Conservation (phyloP, 2,113 vertebrate species). For the Taurulus bubalis region DNA sequence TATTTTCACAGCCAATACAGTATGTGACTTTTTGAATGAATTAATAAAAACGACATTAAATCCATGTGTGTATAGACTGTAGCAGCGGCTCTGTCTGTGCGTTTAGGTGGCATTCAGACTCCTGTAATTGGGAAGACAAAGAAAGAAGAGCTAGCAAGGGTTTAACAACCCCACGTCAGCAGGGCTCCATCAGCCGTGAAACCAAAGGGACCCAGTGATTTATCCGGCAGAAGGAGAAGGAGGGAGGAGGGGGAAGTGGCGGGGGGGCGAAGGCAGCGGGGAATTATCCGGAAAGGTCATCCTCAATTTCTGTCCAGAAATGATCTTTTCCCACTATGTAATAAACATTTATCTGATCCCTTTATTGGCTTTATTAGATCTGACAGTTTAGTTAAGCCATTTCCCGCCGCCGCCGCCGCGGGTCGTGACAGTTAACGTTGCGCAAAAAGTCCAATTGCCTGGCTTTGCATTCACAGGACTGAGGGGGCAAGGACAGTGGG, state of each 20-base stretch:
- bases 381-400: slow-evolving; percentile 99
- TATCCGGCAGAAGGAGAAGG: slow-evolving; percentile 85
- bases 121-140: slow-evolving; percentile 71
- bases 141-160: slow-evolving; percentile 41
- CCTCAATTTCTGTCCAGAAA: slow-evolving; percentile 99
- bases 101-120: slow-evolving; percentile 36
- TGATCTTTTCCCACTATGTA: slow-evolving; percentile 97
- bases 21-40: no score
- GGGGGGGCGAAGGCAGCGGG: slow-evolving; percentile 83
- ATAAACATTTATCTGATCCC: slow-evolving; percentile 99
- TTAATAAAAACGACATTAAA: no score
- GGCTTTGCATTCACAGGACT: slow-evolving; percentile 83
- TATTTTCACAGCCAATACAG: no score
- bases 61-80: not conserved
- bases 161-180: slow-evolving; percentile 79
- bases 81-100: slow-evolving; percentile 2
- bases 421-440: slow-evolving; percentile 97
- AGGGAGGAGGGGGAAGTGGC: not conserved
- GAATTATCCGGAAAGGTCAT: slow-evolving; percentile 99
- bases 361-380: slow-evolving; percentile 99
- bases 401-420: slow-evolving; percentile 88
- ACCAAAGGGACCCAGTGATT: slow-evolving; percentile 80
- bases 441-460: slow-evolving; percentile 91
- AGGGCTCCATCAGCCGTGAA: slow-evolving; percentile 79
- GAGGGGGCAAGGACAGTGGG: slow-evolving; percentile 67